Base-by-base conservation (phyloP, 2,797 vertebrate genomes). In the Sebastes cheni region DNA sequence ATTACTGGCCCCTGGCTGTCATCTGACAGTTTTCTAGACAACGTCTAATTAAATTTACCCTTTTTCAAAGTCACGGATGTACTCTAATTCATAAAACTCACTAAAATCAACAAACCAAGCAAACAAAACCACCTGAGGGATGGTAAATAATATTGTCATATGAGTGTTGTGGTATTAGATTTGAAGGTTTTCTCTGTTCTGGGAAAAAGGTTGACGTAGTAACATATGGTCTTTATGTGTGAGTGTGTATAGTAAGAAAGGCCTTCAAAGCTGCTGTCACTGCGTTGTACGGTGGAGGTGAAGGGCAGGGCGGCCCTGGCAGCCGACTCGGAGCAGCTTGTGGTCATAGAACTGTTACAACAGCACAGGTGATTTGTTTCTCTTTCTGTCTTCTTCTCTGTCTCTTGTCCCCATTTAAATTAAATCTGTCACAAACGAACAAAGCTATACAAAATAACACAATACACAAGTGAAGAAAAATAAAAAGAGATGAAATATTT, bases 31-130 rank as follows among this genome's bases (percentile, higher is more conserved):
- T 75, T 77, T 67, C 71, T 20, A 56, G 74, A 81, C 72, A 79
- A 77, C 14, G 12, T 79, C 71, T 65, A 88, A 69, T 88, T 87
- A 86, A 79, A 89, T 58, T 22, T 73, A 75, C 58, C 73, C 79
- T 67, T 86, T 86, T 81, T 73, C 81, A 86, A 88, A 88, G 86
- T 88, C 81, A 75, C 5, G 4, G 54, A 61, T 79, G 54, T 72
- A 14, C 58, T 52, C 36, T 34, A 1, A 75, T 74, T 64, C 36
- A 68, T 50, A 30, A 25, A 29, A 27, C 18, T 20, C 20, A 50
- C 22, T 62, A 7, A 72, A 68, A 77, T 27, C 36, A 78, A 22
- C 30, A 11, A 46, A 67, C 50, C 25, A 29, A 60, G 70, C 25
- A 64, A 67, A 71, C 9, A 30, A 36, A 61, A n/a, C 8, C 39